Percentiles rank a stretch among this genome's conserved stretches.
phyloP scores from a whole-genome alignment of 2,888 invertebrate genomes.

The Gymnosoma rotundatum region DNA sequence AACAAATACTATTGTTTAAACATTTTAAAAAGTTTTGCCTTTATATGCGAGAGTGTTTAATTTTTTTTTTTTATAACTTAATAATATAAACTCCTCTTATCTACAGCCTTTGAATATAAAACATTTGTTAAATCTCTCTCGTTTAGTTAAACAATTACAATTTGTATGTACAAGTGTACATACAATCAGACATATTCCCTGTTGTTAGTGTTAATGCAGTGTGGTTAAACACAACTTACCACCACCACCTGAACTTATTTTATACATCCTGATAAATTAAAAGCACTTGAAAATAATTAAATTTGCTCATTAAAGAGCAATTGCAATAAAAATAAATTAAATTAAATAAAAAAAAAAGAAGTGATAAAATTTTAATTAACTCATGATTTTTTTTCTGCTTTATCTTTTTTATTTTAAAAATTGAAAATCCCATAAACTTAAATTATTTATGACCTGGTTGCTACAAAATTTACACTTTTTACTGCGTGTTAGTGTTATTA shows the following conservation, averaged over 20 bases:
- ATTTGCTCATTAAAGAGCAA: conserved; percentile 15
- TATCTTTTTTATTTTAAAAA: background rate
- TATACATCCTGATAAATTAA: conserved; percentile 24
- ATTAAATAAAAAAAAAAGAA: conserved; percentile 16
- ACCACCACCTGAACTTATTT: conserved; percentile 48
- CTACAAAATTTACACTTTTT: no score
- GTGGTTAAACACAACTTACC: conserved; percentile 31
- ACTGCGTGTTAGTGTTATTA: no score
- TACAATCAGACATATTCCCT: background rate
- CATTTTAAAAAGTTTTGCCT: background rate
- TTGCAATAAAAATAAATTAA: background rate
- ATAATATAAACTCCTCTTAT: no score
- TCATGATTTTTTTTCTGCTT: background rate
- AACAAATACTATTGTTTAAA: background rate
- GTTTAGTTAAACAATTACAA: background rate
- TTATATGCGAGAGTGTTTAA: background rate
- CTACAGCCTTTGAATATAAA: background rate
- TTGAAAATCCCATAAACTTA: background rate
- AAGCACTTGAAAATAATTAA: background rate
- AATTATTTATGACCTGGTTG: no score
- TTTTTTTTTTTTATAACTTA: background rate
- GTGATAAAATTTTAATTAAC: conserved; percentile 38
- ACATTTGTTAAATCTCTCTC: background rate
- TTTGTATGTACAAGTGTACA: background rate
- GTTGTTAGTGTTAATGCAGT: background rate